Percentiles rank a stretch among this genome's conserved stretches.
phyloP scores from a whole-genome alignment of 2,888 invertebrate species.

The Perithous albicinctus region DNA sequence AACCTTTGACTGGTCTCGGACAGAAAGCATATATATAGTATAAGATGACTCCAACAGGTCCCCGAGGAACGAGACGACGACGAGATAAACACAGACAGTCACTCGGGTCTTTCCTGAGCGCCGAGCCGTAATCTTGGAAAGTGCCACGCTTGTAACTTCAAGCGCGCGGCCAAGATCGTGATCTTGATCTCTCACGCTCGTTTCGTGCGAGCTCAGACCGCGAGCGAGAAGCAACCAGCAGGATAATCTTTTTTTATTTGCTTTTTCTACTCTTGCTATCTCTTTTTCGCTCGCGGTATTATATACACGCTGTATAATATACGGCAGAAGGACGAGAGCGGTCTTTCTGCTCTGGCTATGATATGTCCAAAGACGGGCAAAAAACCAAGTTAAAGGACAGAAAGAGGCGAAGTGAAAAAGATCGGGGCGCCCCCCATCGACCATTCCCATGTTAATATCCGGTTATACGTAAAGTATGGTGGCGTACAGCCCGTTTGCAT shows the following conservation, averaged over 20 bases:
- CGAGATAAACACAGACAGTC: constrained; percentile 49
- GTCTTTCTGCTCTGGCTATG: constrained; percentile 44
- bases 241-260: constrained; percentile 43
- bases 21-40: constrained; percentile 8
- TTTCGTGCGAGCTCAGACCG: constrained; percentile 57
- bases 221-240: constrained; percentile 26
- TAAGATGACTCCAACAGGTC: constrained; percentile 23
- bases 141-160: constrained; percentile 57
- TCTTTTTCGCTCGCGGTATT: constrained; percentile 21
- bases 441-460: constrained; percentile 84
- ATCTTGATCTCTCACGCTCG: constrained; percentile 74
- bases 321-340: constrained; percentile 58
- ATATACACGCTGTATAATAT: constrained; percentile 24
- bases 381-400: constrained; percentile 7
- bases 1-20: constrained; percentile 44
- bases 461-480: constrained; percentile 83
- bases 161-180: constrained; percentile 67
- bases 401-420: constrained; percentile 32
- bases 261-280: background rate
- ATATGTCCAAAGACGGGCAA: constrained; percentile 41
- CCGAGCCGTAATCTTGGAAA: constrained; percentile 60
- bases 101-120: constrained; percentile 34
- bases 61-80: constrained; percentile 46
- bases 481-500: constrained; percentile 83
- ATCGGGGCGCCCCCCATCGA: constrained; percentile 72